Percentiles rank a stretch among this genome's conserved stretches.
Conservation (phyloP, 2,113 vertebrate genomes). For the Pseudonaja textilis region DNA sequence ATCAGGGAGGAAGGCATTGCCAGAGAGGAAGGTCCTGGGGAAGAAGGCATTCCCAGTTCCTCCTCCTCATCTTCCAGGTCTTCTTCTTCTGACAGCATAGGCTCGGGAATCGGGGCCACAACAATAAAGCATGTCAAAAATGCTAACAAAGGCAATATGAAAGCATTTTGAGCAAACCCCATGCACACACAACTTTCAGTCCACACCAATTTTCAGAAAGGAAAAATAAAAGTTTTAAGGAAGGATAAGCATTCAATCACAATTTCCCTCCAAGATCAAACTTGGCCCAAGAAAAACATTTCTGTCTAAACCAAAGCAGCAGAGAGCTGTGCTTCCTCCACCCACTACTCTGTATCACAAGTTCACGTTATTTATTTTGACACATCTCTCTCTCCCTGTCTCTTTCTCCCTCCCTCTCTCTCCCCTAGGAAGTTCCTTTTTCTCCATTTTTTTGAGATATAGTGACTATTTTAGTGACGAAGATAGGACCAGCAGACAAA, state of each 20-base stretch:
- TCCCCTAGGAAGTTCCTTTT: background rate
- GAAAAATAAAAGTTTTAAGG: background rate
- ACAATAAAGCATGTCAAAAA: background rate
- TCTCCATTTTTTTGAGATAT: background rate
- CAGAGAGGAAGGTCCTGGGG: too few species aligned
- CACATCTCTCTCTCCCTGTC: background rate
- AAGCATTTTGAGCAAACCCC: background rate
- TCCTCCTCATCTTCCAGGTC: too few species aligned
- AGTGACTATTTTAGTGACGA: fast-evolving
- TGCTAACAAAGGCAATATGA: background rate
- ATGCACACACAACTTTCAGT: background rate
- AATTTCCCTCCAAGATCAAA: background rate
- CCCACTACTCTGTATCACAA: background rate
- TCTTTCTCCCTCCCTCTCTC: background rate
- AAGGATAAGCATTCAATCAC: background rate
- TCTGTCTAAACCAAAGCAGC: background rate
- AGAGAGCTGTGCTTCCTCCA: background rate
- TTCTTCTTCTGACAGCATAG: too few species aligned
- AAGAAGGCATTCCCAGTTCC: too few species aligned
- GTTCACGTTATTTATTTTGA: background rate
- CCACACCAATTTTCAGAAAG: background rate
- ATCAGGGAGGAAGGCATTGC: too few species aligned
- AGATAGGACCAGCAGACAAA: background rate
- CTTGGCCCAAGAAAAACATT: background rate
- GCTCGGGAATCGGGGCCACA: too few species aligned